These are phyloP conservation scores for Todus mexicanus DNA, from an alignment of 2,797 vertebrate genomes.

Conservation along the genomic window DNA sequence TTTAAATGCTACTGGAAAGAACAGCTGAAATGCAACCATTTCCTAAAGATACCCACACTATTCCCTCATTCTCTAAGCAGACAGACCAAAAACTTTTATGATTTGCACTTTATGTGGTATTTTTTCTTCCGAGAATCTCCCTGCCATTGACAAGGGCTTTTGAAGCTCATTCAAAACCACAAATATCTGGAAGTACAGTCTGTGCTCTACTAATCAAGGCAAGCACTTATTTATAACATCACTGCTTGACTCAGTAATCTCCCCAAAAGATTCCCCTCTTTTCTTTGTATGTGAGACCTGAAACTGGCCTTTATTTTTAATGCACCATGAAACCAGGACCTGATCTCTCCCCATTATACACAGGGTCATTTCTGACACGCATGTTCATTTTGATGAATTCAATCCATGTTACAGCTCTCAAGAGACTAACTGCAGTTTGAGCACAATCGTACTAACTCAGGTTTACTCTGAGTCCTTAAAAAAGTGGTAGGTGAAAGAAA, in stretches of 20 bases:
- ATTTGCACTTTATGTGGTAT: neutral
- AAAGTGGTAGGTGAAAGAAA: neutral
- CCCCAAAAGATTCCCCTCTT: neutral
- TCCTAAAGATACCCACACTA: neutral
- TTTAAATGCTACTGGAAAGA: neutral
- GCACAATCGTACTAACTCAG: neutral
- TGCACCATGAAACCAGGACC: slow-evolving; percentile 18
- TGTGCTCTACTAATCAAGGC: neutral
- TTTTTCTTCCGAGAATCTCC: neutral
- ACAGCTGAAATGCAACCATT: neutral
- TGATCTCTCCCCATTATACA: neutral
- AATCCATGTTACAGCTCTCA: neutral
- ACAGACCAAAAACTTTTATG: neutral
- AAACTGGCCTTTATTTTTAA: slow-evolving; percentile 26
- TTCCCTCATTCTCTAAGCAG: neutral
- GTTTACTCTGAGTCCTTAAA: neutral
- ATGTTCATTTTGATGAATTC: neutral
- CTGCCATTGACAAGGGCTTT: neutral
- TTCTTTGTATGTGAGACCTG: slow-evolving; percentile 18
- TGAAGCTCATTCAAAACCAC: neutral
- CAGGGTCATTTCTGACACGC: slow-evolving; percentile 10
- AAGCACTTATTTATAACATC: slow-evolving; percentile 3
- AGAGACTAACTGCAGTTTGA: neutral
- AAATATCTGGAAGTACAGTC: neutral
- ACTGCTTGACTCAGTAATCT: neutral